Conservation (phyloP, 2,888 invertebrate species). For the Trachelus stipa region DNA sequence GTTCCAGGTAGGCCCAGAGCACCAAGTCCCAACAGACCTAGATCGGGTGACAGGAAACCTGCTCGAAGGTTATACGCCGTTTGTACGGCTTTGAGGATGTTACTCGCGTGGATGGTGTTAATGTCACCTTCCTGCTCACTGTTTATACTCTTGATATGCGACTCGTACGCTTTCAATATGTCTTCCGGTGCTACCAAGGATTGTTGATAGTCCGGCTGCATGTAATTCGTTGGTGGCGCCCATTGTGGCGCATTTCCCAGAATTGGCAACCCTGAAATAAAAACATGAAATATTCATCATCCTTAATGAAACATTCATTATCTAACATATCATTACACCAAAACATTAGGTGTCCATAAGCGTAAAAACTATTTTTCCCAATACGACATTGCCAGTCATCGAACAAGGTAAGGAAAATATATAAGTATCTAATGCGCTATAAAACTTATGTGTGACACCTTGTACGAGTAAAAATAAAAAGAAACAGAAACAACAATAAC, state of each 20-base stretch:
- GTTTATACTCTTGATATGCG: conserved; percentile 25
- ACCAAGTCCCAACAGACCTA: not conserved
- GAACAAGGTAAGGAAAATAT: not conserved
- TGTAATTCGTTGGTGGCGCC: conserved; percentile 55
- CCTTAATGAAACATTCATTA: not conserved
- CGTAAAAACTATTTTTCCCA: not conserved
- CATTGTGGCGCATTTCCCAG: conserved; percentile 57
- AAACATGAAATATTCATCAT: not conserved
- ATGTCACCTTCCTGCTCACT: conserved; percentile 22
- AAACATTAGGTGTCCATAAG: not conserved
- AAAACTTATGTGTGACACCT: not conserved
- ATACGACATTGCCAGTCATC: not conserved
- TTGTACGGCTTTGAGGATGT: conserved; percentile 30
- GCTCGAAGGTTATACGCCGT: conserved; percentile 14
- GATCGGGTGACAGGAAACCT: not conserved
- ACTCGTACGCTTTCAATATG: conserved; percentile 29
- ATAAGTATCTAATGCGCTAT: not conserved
- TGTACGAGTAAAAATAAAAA: not conserved
- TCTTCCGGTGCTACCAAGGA: conserved; percentile 52
- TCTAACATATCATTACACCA: not conserved
- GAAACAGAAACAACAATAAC: not conserved
- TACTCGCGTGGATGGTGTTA: conserved; percentile 25
- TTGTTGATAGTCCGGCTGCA: conserved; percentile 51
- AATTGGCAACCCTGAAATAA: conserved; percentile 51
- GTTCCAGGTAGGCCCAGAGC: not conserved